phyloP scores from a whole-genome alignment of 2,888 invertebrate species.

The Malthinus flaveolus region DNA sequence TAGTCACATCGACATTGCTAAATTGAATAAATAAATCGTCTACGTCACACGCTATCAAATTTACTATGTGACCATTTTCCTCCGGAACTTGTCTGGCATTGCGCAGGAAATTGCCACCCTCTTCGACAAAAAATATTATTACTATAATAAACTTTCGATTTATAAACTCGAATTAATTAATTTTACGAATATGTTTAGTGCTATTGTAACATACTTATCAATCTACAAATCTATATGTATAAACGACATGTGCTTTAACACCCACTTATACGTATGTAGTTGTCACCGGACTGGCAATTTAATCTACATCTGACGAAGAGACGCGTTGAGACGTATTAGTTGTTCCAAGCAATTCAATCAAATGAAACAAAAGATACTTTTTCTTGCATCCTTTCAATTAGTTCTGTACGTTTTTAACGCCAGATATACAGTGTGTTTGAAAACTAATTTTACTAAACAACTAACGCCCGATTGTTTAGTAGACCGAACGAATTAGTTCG shows the following conservation, averaged over 20 bases:
- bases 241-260: slow-evolving; percentile 18
- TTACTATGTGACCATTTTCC: slow-evolving; percentile 17
- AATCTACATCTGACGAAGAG: slow-evolving; percentile 20
- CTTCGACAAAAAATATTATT: slow-evolving; percentile 18
- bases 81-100: slow-evolving; percentile 15
- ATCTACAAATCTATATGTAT: slow-evolving; percentile 20
- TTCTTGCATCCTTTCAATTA: slow-evolving; percentile 7
- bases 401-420: no score
- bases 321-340: slow-evolving; percentile 30
- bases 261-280: slow-evolving; percentile 22
- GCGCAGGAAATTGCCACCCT: slow-evolving; percentile 18
- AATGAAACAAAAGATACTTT: slow-evolving; percentile 29
- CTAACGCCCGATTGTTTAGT: no score
- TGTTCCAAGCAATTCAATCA: slow-evolving; percentile 26
- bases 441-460: no score
- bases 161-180: no score
- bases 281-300: slow-evolving; percentile 18
- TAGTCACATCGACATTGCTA: not conserved
- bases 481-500: no score
- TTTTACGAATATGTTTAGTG: not conserved
- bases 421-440: no score
- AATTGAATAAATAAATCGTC: not conserved
- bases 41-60: slow-evolving; percentile 1
- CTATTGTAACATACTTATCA: slow-evolving; percentile 15
- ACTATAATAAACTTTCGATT: not conserved